Evolutionary conservation across 2,797 vertebrate species (phyloP).

Genomic region (Odontamblyopus lacepedii): DNA sequence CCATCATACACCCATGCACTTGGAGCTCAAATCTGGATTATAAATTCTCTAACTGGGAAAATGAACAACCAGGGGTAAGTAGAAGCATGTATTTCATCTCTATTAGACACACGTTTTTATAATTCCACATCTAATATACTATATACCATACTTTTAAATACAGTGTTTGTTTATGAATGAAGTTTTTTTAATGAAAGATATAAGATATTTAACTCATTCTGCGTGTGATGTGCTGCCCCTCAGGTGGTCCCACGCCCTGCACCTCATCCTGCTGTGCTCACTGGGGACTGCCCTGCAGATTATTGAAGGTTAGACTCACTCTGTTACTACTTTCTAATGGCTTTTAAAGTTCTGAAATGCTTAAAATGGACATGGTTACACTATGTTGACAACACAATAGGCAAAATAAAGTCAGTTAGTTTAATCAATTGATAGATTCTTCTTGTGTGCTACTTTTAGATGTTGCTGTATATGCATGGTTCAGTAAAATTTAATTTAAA

Average conservation of each 20-base stretch:
- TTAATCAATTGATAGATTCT: not conserved
- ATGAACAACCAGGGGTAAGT: conserved; percentile 72
- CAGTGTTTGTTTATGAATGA: not conserved
- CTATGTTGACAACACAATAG: not conserved
- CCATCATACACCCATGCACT: conserved; percentile 50
- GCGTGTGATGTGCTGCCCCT: conserved; percentile 35
- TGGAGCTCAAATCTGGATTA: conserved; percentile 54
- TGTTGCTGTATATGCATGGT: not conserved
- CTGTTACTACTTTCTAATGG: not conserved
- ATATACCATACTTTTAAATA: not conserved
- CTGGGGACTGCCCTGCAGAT: conserved; percentile 57
- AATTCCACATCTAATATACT: not conserved
- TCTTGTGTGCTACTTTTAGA: not conserved
- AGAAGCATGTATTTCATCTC: not conserved
- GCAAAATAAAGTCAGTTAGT: not conserved
- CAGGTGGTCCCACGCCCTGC: conserved; percentile 64
- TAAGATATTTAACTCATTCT: not conserved
- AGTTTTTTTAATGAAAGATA: not conserved
- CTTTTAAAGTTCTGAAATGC: not conserved
- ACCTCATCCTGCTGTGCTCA: conserved; percentile 58
- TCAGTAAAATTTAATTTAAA: not conserved
- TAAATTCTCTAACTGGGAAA: conserved; percentile 21
- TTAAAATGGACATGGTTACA: not conserved
- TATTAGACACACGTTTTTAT: not conserved
- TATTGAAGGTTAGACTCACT: conserved; percentile 65